These are phyloP conservation scores for Etheostoma perlongum DNA, from an alignment of 2,797 vertebrate species.

Conservation along the genomic window DNA sequence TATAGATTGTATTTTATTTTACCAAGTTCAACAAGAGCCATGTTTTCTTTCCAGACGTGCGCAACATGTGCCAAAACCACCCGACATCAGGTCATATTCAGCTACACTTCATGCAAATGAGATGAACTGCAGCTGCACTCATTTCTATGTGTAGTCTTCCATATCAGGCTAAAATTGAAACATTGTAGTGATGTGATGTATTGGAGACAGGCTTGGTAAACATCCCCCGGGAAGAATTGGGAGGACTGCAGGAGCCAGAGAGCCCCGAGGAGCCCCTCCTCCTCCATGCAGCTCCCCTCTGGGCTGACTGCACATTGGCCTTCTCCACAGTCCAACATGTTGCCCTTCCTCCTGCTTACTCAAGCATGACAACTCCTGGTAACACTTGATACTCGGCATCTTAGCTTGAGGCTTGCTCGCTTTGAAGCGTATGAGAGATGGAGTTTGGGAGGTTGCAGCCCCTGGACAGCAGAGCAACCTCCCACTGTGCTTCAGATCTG, in stretches of 20 bases:
- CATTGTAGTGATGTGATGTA: neutral
- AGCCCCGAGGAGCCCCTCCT: neutral
- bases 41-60: too few species aligned
- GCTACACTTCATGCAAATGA: neutral
- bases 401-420: constrained; percentile 1
- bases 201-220: neutral
- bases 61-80: neutral
- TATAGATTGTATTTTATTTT: too few species aligned
- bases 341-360: constrained; percentile 27
- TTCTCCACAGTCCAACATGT: constrained; percentile 12
- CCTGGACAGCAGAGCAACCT: constrained; percentile 29
- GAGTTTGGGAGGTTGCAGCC: constrained; percentile 20
- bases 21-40: too few species aligned
- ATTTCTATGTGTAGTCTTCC: neutral
- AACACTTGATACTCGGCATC: constrained; percentile 12
- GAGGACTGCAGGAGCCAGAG: neutral
- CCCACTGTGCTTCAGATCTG: constrained; percentile 24
- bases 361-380: constrained; percentile 4
- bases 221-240: neutral
- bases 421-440: constrained; percentile 50
- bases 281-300: constrained; percentile 7
- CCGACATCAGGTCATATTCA: neutral
- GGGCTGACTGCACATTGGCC: neutral
- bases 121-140: neutral
- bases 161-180: neutral